Percentiles rank a stretch among this genome's conserved stretches.
Evolutionary conservation across 2,888 invertebrate species (phyloP).

Genomic region (Pinctada fucata): DNA sequence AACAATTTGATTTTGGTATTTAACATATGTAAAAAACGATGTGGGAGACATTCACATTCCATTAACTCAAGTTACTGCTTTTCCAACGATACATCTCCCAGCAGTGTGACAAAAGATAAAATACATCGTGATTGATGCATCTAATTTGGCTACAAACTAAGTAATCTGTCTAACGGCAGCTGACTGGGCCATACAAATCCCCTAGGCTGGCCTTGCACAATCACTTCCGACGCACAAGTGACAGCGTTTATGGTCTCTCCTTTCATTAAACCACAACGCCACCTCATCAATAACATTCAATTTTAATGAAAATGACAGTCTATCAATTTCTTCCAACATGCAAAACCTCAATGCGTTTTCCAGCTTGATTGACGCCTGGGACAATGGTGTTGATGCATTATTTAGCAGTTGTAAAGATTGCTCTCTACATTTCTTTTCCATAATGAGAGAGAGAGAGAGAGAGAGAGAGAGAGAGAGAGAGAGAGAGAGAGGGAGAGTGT

Average conservation of each 20-base stretch:
- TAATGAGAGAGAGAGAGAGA: constrained; percentile 4
- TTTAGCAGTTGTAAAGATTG: not conserved
- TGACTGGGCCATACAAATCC: not conserved
- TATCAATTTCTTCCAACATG: constrained; percentile 23
- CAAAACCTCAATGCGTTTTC: constrained; percentile 1
- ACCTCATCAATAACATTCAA: constrained; percentile 28
- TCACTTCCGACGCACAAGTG: constrained; percentile 22
- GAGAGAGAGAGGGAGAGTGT: not conserved
- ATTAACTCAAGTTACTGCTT: too few relatives aligned
- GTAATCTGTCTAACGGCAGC: not conserved
- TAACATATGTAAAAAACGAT: too few relatives aligned
- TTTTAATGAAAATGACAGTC: constrained; percentile 34
- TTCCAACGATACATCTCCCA: too few relatives aligned
- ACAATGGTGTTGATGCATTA: constrained; percentile 9
- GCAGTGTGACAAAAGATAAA: too few relatives aligned
- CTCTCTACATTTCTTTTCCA: not conserved
- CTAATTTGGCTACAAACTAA: not conserved
- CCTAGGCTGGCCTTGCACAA: constrained; percentile 1
- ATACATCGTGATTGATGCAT: not conserved
- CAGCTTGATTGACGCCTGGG: constrained; percentile 6
- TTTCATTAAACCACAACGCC: constrained; percentile 23
- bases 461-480: constrained; percentile 4
- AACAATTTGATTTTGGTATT: not conserved
- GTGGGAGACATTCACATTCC: too few relatives aligned
- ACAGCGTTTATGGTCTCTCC: constrained; percentile 21